Percentiles rank a stretch among this genome's conserved stretches.
These are phyloP conservation scores for Ispidina picta DNA, from an alignment of 2,797 vertebrate genomes.

Conservation along the genomic window DNA sequence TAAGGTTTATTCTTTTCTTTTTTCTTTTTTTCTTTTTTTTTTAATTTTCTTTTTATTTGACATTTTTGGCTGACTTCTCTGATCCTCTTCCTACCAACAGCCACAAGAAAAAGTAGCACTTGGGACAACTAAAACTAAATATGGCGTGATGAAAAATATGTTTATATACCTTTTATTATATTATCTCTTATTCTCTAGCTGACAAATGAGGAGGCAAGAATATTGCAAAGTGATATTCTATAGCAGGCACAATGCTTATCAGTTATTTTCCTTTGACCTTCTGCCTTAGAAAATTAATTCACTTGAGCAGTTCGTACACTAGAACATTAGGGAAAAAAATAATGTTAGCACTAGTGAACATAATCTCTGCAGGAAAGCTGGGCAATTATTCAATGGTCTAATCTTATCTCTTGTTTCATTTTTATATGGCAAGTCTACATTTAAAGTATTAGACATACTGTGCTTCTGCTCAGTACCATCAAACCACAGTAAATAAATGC, in stretches of 20 bases:
- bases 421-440: constrained; percentile 80
- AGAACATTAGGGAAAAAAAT: constrained; percentile 75
- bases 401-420: constrained; percentile 86
- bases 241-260: constrained; percentile 78
- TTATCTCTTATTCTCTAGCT: constrained; percentile 68
- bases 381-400: constrained; percentile 81
- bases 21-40: background rate
- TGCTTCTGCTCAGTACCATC: constrained; percentile 73
- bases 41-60: background rate
- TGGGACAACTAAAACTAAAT: constrained; percentile 52
- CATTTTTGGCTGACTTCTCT: constrained; percentile 58
- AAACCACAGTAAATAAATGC: constrained; percentile 81
- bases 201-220: constrained; percentile 64
- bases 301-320: constrained; percentile 71
- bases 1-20: constrained; percentile 22
- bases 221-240: constrained; percentile 75
- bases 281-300: constrained; percentile 83
- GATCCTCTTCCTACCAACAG: constrained; percentile 38
- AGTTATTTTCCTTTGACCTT: constrained; percentile 83
- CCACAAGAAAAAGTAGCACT: constrained; percentile 51
- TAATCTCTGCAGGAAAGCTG: constrained; percentile 79
- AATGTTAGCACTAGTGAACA: constrained; percentile 81
- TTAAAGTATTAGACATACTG: constrained; percentile 79
- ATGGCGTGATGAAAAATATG: constrained; percentile 48
- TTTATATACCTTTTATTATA: constrained; percentile 75